phyloP scores from a whole-genome alignment of 2,113 vertebrate species.

The Uropsilus gracilis region DNA sequence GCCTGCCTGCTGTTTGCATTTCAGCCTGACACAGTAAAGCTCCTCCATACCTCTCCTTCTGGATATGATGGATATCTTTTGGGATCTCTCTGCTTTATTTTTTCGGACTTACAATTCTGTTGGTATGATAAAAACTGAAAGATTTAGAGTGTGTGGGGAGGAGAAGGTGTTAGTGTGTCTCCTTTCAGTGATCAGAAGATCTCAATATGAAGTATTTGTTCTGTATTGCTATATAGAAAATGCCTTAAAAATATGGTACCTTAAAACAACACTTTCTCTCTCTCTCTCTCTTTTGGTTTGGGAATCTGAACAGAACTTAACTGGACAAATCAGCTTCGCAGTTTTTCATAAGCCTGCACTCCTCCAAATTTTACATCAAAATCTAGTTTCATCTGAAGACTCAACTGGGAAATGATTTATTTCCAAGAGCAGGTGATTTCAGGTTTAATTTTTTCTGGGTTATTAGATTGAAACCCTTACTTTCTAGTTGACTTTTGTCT shows the following conservation, averaged over 20 bases:
- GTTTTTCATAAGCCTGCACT: background rate
- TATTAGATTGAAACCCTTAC: background rate
- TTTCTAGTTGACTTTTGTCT: background rate
- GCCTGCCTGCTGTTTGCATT: background rate
- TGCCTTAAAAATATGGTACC: background rate
- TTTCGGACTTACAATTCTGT: background rate
- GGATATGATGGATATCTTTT: background rate
- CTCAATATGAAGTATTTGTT: conserved; percentile 34
- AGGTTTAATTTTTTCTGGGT: background rate
- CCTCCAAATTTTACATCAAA: background rate
- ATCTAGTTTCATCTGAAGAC: background rate
- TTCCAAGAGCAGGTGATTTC: background rate
- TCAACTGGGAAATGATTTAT: background rate
- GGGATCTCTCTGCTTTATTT: background rate
- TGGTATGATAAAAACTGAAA: background rate
- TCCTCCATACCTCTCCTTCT: background rate
- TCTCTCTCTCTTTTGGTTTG: background rate
- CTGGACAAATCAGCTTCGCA: background rate
- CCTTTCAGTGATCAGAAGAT: background rate
- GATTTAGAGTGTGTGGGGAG: too few species aligned
- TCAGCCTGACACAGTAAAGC: background rate
- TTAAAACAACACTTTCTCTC: background rate
- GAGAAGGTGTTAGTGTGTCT: background rate
- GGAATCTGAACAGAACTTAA: background rate
- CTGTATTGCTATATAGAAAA: background rate